Percentiles rank a stretch among this genome's conserved stretches.
phyloP scores from a whole-genome alignment of 1,140 invertebrate species.

The Anastrepha ludens region DNA sequence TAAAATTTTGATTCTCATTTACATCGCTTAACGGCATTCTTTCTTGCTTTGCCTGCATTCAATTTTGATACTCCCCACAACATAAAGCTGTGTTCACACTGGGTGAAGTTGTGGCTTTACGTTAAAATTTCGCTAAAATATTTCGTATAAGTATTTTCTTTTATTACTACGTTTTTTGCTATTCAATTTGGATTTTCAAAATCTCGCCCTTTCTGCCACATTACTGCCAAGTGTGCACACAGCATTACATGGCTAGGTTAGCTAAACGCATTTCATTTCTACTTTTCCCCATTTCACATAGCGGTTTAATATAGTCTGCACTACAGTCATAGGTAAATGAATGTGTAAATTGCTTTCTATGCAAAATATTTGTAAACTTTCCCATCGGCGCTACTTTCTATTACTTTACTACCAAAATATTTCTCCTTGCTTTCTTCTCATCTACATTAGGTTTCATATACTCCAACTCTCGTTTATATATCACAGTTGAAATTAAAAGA shows the following conservation, averaged over 20 bases:
- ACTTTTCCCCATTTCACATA: not conserved
- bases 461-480: constrained; percentile 53
- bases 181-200: not conserved
- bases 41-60: not conserved
- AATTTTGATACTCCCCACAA: not conserved
- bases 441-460: constrained; percentile 13
- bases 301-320: not conserved
- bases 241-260: not conserved
- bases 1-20: constrained; percentile 42
- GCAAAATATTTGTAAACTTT: constrained; percentile 51
- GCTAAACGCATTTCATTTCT: not conserved
- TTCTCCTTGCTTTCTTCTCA: constrained; percentile 14
- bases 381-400: not conserved
- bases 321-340: not conserved
- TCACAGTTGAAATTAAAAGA: constrained; percentile 56
- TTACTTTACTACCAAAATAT: constrained; percentile 3
- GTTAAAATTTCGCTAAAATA: not conserved
- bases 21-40: not conserved
- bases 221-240: not conserved
- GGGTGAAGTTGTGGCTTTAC: not conserved
- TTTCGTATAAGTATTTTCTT: not conserved
- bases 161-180: not conserved
- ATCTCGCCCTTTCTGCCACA: not conserved
- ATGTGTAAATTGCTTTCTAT: not conserved
- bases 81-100: not conserved